Evolutionary conservation across 2,888 invertebrate species (phyloP), one percentile per base, ranked within the genome.

Genomic region (Ptychoptera contaminata): DNA sequence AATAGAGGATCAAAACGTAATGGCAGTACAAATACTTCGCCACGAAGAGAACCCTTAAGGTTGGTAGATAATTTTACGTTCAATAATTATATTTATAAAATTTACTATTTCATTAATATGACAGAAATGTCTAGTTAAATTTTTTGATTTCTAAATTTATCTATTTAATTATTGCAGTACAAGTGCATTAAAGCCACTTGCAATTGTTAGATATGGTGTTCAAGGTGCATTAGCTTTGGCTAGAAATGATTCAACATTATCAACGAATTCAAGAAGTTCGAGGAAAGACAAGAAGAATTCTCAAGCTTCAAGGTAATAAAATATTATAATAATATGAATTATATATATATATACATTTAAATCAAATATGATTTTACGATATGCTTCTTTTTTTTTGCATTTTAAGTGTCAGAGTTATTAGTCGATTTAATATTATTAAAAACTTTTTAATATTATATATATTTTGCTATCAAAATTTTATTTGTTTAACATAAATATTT

Each of bases 171-270:
- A 36, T 48, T 48, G 67, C 50, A 67, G 71, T 56, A n/a, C n/a
- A n/a, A 70, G 73, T 51, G 71, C 73, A 52, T 86, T 85, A 65
- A 87, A 87, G 60, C 66, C 65, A 41, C 55, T 66, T 53, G 61
- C 66, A 46, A 60, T 63, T 52, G 62, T 65, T 37, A 60, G 63
- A 31, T 63, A 61, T 39, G 65, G 66, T 31, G 62, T 64, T 41
- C 64, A 66, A 54, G 65, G 62, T 55, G 65, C 66, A 50, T 59
- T 66, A 56, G 58, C 64, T 51, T 56, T 66, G 54, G 60, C 66
- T 55, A 60, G 66, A 56, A 63, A 65, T 56, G 66, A 66, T 56
- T 66, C 66, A 59, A 77, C 77, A 52, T 72, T 79, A 44, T 77
- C 79, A 43, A 68, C 78, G 49, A 68, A 63, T 60, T 65, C 66